phyloP scores from a whole-genome alignment of 2,113 vertebrate genomes.

The Pagrus major region DNA sequence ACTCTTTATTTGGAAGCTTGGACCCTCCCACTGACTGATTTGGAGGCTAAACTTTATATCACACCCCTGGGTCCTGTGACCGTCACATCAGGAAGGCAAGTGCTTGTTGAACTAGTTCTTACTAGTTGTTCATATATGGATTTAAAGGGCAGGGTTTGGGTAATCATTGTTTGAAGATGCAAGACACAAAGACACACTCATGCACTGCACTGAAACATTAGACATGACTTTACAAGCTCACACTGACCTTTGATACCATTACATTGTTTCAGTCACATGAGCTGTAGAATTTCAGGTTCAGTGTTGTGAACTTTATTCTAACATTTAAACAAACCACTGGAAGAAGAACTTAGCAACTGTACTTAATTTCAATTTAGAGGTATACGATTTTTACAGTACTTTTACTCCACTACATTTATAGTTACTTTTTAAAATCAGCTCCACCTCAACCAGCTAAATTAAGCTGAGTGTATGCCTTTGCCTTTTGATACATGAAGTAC shows the following conservation, averaged over 20 bases:
- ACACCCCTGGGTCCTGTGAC: neutral
- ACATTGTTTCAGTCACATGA: constrained; percentile 18
- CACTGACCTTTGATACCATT: constrained; percentile 15
- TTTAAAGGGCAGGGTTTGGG: neutral
- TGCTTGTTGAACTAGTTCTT: neutral
- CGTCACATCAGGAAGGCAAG: neutral
- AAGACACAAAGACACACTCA: neutral
- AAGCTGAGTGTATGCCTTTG: too few relatives aligned
- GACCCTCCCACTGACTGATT: constrained; percentile 60
- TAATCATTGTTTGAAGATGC: neutral
- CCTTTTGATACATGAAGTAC: too few relatives aligned
- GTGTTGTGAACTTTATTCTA: neutral
- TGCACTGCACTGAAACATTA: neutral
- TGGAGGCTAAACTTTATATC: neutral
- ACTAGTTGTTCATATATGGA: neutral
- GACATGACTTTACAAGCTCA: neutral
- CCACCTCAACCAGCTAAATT: too few relatives aligned
- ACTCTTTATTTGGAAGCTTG: constrained; percentile 21
- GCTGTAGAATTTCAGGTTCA: neutral
- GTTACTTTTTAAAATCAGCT: neutral
- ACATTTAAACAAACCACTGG: too few relatives aligned
- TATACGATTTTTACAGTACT: too few relatives aligned
- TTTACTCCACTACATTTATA: neutral
- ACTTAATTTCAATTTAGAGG: too few relatives aligned
- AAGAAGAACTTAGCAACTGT: too few relatives aligned